A percentile compares a stretch with the other conserved stretches of the same genome.
Conservation (phyloP, 2,888 invertebrate genomes). For the Anarsia innoxiella region DNA sequence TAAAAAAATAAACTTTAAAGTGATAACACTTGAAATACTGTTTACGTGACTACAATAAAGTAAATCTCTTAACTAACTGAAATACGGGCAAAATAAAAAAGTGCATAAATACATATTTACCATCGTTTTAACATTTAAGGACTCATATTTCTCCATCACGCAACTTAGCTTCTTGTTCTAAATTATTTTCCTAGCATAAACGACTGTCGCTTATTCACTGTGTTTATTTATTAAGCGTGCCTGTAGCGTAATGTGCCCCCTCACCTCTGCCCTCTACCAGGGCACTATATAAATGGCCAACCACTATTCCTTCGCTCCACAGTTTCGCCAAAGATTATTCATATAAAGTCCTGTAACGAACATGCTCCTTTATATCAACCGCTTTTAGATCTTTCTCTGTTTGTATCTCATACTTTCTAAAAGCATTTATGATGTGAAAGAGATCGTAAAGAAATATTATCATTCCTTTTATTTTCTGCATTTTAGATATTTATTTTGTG, state of each 20-base stretch:
- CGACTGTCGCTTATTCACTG: too few species aligned
- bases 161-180: too few species aligned
- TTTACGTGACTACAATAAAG: too few species aligned
- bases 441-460: background rate
- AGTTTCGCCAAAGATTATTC: slow-evolving; percentile 10
- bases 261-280: slow-evolving; percentile 15
- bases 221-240: too few species aligned
- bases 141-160: too few species aligned
- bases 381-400: background rate
- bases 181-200: too few species aligned
- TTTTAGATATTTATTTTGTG: background rate
- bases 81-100: too few species aligned
- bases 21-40: too few species aligned
- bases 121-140: too few species aligned
- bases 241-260: slow-evolving; percentile 3
- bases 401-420: background rate
- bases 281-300: slow-evolving; percentile 27
- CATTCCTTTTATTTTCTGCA: background rate
- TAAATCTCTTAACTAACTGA: too few species aligned
- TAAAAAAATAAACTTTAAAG: too few species aligned
- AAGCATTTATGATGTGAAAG: background rate
- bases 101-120: too few species aligned
- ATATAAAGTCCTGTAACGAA: slow-evolving; percentile 10
- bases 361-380: slow-evolving; percentile 5
- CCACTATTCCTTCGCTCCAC: slow-evolving; percentile 13